Percentiles rank a stretch among this genome's conserved stretches.
These are phyloP conservation scores for Xiphophorus maculatus DNA, from an alignment of 2,113 vertebrate genomes.

Conservation along the genomic window DNA sequence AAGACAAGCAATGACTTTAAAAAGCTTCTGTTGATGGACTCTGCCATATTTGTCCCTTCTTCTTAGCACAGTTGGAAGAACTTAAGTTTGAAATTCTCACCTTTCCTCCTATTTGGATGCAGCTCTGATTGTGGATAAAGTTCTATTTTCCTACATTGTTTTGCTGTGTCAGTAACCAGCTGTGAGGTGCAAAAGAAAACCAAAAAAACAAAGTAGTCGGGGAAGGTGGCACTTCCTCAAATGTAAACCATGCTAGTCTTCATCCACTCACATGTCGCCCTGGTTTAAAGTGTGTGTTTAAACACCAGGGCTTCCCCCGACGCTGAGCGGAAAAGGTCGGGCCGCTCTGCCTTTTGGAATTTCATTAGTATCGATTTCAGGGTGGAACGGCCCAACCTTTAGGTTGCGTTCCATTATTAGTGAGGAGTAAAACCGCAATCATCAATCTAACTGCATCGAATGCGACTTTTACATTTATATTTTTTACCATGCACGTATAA, in stretches of 20 bases:
- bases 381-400: slow-evolving; percentile 18
- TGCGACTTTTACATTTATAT: not conserved
- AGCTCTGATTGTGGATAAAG: slow-evolving; percentile 17
- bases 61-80: too few relatives aligned
- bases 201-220: slow-evolving; percentile 26
- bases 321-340: slow-evolving; percentile 34
- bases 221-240: slow-evolving; percentile 70
- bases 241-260: slow-evolving; percentile 51
- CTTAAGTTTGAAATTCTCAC: not conserved
- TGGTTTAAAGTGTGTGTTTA: slow-evolving; percentile 2
- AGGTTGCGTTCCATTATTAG: slow-evolving; percentile 11
- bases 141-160: slow-evolving; percentile 13
- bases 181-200: slow-evolving; percentile 27
- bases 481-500: slow-evolving; percentile 43
- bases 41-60: too few relatives aligned
- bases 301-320: slow-evolving; percentile 17
- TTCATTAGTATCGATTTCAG: slow-evolving; percentile 37
- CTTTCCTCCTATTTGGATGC: not conserved
- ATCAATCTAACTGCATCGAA: slow-evolving; percentile 17
- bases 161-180: slow-evolving; percentile 60
- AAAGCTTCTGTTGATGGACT: too few relatives aligned
- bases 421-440: not conserved
- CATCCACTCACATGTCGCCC: slow-evolving; percentile 26
- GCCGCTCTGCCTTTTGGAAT: slow-evolving; percentile 31
- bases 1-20: too few relatives aligned